A percentile compares a stretch with the other conserved stretches of the same genome.
These are phyloP conservation scores for Napeogenes sylphis DNA, from an alignment of 2,888 invertebrate species.

Conservation along the genomic window DNA sequence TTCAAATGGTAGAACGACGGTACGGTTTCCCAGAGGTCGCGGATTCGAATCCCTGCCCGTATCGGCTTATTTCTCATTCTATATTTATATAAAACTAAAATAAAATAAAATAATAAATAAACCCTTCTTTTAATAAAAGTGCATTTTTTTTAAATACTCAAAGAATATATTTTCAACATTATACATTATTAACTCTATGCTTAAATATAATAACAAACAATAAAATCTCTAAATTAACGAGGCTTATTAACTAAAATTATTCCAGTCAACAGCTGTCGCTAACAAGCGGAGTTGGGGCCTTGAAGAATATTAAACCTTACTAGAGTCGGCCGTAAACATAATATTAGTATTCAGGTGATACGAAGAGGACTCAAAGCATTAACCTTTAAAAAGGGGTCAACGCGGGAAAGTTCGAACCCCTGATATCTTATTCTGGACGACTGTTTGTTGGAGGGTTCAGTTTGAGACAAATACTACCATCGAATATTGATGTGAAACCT, in stretches of 20 bases:
- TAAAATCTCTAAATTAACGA: conserved; percentile 17
- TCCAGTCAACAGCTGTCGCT: conserved; percentile 25
- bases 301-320: conserved; percentile 32
- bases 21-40: too few relatives aligned
- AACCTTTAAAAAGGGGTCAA: conserved; percentile 76
- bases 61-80: too few relatives aligned
- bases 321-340: conserved; percentile 32
- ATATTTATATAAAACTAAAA: too few relatives aligned
- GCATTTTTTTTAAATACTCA: too few relatives aligned
- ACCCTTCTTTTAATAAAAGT: too few relatives aligned
- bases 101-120: too few relatives aligned
- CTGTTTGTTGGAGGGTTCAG: conserved; percentile 43
- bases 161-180: background rate
- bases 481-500: conserved; percentile 62
- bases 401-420: conserved; percentile 70
- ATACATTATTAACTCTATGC: background rate
- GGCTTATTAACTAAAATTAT: conserved; percentile 27
- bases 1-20: too few relatives aligned
- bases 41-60: too few relatives aligned
- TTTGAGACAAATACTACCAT: conserved; percentile 59
- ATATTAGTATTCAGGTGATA: conserved; percentile 70
- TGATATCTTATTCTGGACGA: conserved; percentile 68
- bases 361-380: conserved; percentile 59
- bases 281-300: conserved; percentile 23
- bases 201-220: background rate